phyloP scores from a whole-genome alignment of 2,113 vertebrate species.

The Cacatua alba region DNA sequence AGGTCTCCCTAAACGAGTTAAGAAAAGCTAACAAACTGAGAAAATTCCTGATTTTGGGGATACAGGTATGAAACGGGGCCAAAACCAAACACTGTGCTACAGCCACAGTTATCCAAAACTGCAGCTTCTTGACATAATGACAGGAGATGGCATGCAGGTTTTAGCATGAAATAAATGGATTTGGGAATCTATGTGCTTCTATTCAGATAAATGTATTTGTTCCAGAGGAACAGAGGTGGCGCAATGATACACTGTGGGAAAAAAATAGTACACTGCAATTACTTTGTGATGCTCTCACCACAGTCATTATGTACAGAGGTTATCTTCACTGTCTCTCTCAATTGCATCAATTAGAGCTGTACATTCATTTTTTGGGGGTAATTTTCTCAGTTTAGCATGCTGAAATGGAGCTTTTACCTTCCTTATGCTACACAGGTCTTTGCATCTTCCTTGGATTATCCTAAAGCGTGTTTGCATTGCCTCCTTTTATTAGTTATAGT shows the following conservation, averaged over 20 bases:
- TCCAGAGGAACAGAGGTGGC: slow-evolving; percentile 1
- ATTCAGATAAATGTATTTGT: neutral
- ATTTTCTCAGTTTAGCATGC: slow-evolving; percentile 3
- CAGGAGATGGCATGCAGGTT: neutral
- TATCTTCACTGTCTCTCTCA: slow-evolving; percentile 4
- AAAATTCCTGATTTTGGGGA: neutral
- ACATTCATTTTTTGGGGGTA: neutral
- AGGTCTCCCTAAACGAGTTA: neutral
- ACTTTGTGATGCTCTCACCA: neutral
- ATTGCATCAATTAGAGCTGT: slow-evolving; percentile 22
- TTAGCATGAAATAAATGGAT: neutral
- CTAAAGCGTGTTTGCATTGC: neutral
- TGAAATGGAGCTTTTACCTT: neutral
- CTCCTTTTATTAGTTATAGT: neutral
- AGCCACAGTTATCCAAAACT: neutral
- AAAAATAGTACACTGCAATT: slow-evolving; percentile 27
- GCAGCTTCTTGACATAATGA: neutral
- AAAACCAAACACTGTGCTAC: neutral
- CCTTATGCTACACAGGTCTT: neutral
- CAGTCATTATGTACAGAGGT: neutral
- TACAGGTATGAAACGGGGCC: accelerated
- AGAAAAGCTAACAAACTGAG: neutral
- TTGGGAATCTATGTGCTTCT: neutral
- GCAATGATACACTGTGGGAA: neutral
- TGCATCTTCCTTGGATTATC: neutral